phyloP scores from a whole-genome alignment of 2,888 invertebrate species.

The Poecilobothrus nobilitatus region DNA sequence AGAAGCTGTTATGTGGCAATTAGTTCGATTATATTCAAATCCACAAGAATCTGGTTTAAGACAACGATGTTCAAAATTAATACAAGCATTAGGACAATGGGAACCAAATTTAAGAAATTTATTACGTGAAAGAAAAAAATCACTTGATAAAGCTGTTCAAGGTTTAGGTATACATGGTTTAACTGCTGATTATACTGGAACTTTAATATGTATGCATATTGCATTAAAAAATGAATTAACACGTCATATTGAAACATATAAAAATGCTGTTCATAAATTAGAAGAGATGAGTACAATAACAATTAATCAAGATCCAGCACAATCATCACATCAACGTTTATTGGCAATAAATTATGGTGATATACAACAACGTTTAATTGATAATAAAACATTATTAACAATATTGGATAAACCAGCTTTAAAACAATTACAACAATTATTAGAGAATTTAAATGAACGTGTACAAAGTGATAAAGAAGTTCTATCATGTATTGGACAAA shows the following conservation, averaged over 20 bases:
- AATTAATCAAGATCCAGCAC: constrained; percentile 63
- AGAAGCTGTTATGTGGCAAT: constrained; percentile 76
- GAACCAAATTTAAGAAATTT: constrained; percentile 59
- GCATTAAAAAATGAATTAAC: constrained; percentile 78
- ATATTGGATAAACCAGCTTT: constrained; percentile 73
- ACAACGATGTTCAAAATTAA: constrained; percentile 53
- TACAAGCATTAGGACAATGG: constrained; percentile 53
- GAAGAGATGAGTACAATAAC: constrained; percentile 60
- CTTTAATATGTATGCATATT: constrained; percentile 68
- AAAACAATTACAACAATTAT: constrained; percentile 62
- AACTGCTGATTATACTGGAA: constrained; percentile 55
- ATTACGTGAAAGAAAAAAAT: constrained; percentile 58
- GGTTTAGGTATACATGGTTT: constrained; percentile 82
- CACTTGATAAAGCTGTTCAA: constrained; percentile 77
- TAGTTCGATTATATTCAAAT: constrained; percentile 64
- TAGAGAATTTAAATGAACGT: constrained; percentile 61
- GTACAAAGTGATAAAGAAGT: constrained; percentile 89
- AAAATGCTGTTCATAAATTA: constrained; percentile 75
- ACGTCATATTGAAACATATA: constrained; percentile 75
- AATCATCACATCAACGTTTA: constrained; percentile 82
- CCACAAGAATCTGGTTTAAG: constrained; percentile 53
- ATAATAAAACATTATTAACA: constrained; percentile 82
- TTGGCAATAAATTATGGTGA: constrained; percentile 75
- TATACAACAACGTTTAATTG: constrained; percentile 81
- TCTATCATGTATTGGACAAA: constrained; percentile 60